Evolutionary conservation across 2,113 vertebrate species (phyloP), one percentile per base, ranked within the genome.

Genomic region (Piaya cayana): DNA sequence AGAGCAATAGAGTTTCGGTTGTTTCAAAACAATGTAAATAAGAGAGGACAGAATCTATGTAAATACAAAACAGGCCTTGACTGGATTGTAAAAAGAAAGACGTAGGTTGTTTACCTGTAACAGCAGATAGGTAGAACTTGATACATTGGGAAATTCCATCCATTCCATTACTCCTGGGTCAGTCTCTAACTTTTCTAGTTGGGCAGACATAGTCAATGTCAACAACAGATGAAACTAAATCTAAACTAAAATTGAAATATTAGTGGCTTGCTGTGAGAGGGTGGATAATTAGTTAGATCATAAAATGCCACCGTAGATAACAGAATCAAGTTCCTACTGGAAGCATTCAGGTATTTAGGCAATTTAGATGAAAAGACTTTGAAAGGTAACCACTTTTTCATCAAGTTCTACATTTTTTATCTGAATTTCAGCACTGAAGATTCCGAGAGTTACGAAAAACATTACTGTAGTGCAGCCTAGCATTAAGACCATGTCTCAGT

Each of bases 391-490:
- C 14, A 43, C 10, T 59, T 93, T 80, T 88, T 82, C 23, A 50
- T 67, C 6, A 62, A 36, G 14, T 80, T 85, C 56, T 52, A 34
- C 12, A 34, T 67, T 95, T 85, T 80, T 11, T 11, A 25, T 77
- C 37, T 85, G 58, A 88, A 76, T 79, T 89, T 87, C 45, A 69
- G 45, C 25, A 22, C 30, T 50, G 63, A 76, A 74, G 21, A 78
- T 92, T 93, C 36, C 59, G 81, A 47, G 74, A 81, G 29, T 64
- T 92, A 52, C 64, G 81, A 92, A 93, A 39, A 95, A 81, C 26
- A 47, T 59, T 67, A 81, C 39, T 47, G 64, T 43, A 67, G 49
- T 3, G 2, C 56, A 84, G 75, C 27, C 34, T 22, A 53, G 21
- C 32, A 42, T 74, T 90, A 90, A 77, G 30, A 43, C 49, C 47